These are phyloP conservation scores for Heterodera carotae DNA, from an alignment of 1,140 invertebrate genomes.

Conservation along the genomic window DNA sequence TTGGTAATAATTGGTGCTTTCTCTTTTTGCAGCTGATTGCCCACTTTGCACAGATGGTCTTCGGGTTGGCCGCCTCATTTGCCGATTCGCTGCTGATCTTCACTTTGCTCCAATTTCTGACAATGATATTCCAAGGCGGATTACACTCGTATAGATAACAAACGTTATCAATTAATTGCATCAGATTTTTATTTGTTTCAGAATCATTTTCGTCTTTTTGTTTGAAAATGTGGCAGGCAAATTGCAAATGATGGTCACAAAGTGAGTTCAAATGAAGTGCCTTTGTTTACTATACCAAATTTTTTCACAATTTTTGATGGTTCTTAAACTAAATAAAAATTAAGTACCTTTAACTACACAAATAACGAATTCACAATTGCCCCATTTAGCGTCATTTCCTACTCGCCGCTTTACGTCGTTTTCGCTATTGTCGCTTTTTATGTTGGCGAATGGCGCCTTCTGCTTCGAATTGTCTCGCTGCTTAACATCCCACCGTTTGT, in stretches of 20 bases:
- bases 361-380: no score
- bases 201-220: conserved; percentile 46
- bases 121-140: conserved; percentile 60
- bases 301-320: no score
- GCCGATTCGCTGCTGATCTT: conserved; percentile 37
- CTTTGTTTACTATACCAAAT: no score
- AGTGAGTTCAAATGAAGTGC: background rate
- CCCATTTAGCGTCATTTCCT: conserved; percentile 43
- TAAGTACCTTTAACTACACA: no score
- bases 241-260: conserved; percentile 44
- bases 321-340: no score
- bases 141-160: conserved; percentile 41
- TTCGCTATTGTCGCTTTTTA: conserved; percentile 52
- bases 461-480: conserved; percentile 38
- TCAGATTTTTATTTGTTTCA: no score
- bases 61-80: conserved; percentile 43
- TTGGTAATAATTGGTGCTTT: background rate
- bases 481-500: conserved; percentile 55
- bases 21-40: conserved; percentile 31
- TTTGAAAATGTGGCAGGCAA: conserved; percentile 56
- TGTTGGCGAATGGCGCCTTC: conserved; percentile 41
- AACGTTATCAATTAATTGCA: no score
- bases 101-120: conserved; percentile 40
- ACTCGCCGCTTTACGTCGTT: conserved; percentile 58
- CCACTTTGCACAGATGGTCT: conserved; percentile 48